Evolutionary conservation across 2,888 invertebrate species (phyloP), one percentile per base, ranked within the genome.

Genomic region (Cantharis flavilabris): DNA sequence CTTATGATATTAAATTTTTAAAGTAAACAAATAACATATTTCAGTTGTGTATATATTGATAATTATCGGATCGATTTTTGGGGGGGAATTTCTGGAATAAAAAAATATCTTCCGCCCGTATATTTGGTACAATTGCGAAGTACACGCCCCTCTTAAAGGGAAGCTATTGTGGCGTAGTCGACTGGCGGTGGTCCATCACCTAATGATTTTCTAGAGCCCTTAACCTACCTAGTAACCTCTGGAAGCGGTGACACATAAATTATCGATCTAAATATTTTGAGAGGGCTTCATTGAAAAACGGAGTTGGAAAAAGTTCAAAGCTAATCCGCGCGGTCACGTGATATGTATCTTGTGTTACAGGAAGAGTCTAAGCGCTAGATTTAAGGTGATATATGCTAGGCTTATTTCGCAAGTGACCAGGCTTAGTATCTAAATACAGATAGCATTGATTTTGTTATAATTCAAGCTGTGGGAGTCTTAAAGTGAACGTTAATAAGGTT

Each of bases 301-400:
- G 49, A 49, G 49, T 49, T 49, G 73, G 73, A 79, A 70, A 69
- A 73, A 76, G 72, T 69, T 18, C 62, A 75, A 76, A 73, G 75
- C 65, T 77, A 79, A 79, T 77, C 77, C 76, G 67, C 33, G 49
- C 14, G 73, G 72, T 71, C 67, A 71, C 69, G 72, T 67, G 76
- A 79, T 76, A 73, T 79, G 79, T 79, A 79, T 79, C 76, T 79
- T 79, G 67, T 64, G 65, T 71, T 70, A 72, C 79, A 72, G 69
- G 69, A 76, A 70, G 20, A 65, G 75, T 72, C 72, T 79, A 79
- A 78, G 78, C 79, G 78, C 77, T 62, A 79, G 79, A 79, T 79
- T 79, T 79, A 78, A 78, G 77, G 79, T 79, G 79, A 79, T 79
- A 78, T 79, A 79, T 79, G 78, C 76, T 65, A 70, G 79, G 79